Evolutionary conservation across 2,888 invertebrate species (phyloP).

Genomic region (Oscheius myriophilus): DNA sequence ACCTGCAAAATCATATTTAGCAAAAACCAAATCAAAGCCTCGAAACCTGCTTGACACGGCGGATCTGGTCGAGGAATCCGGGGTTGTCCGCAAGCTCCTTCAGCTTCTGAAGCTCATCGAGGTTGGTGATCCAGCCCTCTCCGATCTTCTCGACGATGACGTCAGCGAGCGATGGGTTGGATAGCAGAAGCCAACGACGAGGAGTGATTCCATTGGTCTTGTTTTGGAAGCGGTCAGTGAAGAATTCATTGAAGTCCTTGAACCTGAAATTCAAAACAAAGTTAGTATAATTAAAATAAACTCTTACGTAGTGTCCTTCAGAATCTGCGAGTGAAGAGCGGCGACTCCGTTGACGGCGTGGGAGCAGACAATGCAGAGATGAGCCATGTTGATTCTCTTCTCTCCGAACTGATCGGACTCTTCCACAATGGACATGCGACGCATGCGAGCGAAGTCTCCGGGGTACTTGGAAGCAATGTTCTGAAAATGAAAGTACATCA

Average conservation of each 20-base stretch:
- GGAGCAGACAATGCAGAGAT: conserved; percentile 91
- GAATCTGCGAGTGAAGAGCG: conserved; percentile 93
- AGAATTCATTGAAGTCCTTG: conserved; percentile 92
- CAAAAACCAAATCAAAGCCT: not conserved
- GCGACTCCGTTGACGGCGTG: conserved; percentile 89
- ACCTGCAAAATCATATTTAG: conserved; percentile 75
- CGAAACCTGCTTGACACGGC: conserved; percentile 88
- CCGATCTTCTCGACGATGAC: conserved; percentile 97
- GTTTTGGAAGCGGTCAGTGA: conserved; percentile 91
- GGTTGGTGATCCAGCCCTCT: conserved; percentile 91
- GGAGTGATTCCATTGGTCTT: conserved; percentile 93
- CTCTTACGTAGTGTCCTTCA: conserved; percentile 84
- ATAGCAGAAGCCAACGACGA: conserved; percentile 93
- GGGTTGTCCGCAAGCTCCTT: conserved; percentile 87
- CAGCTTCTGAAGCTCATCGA: conserved; percentile 85
- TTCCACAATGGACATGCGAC: conserved; percentile 77
- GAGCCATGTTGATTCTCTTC: conserved; percentile 97
- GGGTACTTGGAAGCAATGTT: conserved; percentile 81
- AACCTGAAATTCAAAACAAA: conserved; percentile 73
- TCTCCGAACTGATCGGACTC: conserved; percentile 65
- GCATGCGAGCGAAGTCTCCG: conserved; percentile 78
- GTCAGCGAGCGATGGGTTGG: conserved; percentile 95
- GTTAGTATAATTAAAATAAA: not conserved
- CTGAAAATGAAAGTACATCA: conserved; percentile 72
- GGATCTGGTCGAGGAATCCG: conserved; percentile 86